Evolutionary conservation across 2,797 vertebrate species (phyloP).

Genomic region (Bucorvus abyssinicus): DNA sequence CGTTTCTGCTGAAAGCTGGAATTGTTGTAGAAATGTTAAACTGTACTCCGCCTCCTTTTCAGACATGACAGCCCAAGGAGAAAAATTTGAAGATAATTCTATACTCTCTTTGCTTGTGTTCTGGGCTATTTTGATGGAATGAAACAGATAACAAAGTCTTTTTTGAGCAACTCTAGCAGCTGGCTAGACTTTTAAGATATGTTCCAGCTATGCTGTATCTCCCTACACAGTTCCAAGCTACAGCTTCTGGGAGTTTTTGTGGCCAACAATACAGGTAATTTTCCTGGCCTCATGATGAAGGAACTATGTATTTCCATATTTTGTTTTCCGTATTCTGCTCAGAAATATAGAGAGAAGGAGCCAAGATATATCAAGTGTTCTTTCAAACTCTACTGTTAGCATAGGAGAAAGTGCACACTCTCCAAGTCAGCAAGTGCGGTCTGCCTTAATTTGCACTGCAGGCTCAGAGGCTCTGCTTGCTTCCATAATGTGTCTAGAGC

Average conservation of each 20-base stretch:
- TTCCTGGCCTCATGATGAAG: neutral
- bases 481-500: neutral
- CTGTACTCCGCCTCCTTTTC: neutral
- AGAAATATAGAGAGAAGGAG: neutral
- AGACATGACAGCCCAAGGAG: neutral
- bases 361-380: neutral
- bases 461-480: neutral
- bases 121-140: neutral
- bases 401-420: fast-evolving
- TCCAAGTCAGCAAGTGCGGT: fast-evolving
- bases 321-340: neutral
- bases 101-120: neutral
- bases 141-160: neutral
- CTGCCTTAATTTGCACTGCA: neutral
- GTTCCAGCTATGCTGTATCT: neutral
- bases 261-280: neutral
- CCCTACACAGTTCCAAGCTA: neutral
- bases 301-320: neutral
- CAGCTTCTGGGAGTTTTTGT: neutral
- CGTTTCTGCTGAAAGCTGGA: neutral
- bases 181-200: neutral
- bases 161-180: neutral
- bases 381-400: neutral
- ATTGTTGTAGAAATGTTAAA: neutral
- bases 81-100: neutral